Evolutionary conservation across 1,140 invertebrate genomes (phyloP).

Genomic region (Lasioglossum albipes): DNA sequence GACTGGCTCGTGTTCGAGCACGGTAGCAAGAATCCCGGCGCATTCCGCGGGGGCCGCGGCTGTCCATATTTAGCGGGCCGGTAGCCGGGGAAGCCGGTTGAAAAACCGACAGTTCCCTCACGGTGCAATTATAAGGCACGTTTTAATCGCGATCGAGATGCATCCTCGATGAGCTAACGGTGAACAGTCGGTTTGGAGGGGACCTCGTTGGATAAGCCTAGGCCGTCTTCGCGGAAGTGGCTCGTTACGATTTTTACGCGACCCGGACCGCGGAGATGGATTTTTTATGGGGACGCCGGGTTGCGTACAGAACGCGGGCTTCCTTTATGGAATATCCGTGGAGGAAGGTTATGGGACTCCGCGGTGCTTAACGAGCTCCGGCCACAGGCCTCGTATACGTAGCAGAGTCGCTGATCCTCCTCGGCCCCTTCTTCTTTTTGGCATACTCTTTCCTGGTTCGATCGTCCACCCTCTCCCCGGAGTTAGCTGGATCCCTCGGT

Average conservation of each 20-base stretch:
- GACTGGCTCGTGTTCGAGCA: neutral
- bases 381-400: no score
- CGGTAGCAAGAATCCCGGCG: neutral
- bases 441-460: neutral
- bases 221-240: neutral
- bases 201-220: neutral
- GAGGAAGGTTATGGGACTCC: constrained; percentile 32
- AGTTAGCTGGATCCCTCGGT: neutral
- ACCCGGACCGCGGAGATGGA: neutral
- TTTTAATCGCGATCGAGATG: constrained; percentile 27
- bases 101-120: neutral
- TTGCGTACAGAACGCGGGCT: neutral
- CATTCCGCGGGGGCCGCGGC: constrained; percentile 10
- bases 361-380: constrained; percentile 45
- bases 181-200: neutral
- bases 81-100: neutral
- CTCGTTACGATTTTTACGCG: constrained; percentile 36
- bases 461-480: constrained; percentile 12
- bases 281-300: constrained; percentile 5
- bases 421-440: neutral
- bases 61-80: neutral
- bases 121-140: neutral
- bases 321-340: constrained; percentile 51
- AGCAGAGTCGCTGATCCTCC: no score
- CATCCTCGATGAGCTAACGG: neutral